Percentiles rank a stretch among this genome's conserved stretches.
These are phyloP conservation scores for Euura lappo DNA, from an alignment of 1,140 invertebrate species.

Conservation along the genomic window DNA sequence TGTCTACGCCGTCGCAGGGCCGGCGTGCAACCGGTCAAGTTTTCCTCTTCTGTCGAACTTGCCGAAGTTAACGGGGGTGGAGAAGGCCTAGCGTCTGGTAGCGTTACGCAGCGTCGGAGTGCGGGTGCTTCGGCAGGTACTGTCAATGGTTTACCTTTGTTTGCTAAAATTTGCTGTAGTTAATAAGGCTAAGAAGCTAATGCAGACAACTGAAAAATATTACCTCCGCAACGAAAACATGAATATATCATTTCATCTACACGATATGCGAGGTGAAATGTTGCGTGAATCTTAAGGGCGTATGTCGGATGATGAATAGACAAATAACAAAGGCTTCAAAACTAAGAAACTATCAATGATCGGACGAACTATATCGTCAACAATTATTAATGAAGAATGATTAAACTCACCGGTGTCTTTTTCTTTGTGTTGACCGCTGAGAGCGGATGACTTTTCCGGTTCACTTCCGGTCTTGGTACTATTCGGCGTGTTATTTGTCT, in stretches of 20 bases:
- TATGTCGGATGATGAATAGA: background rate
- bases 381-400: background rate
- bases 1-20: slow-evolving; percentile 72
- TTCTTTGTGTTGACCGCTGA: slow-evolving; percentile 43
- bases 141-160: slow-evolving; percentile 45
- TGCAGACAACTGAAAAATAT: slow-evolving; percentile 12
- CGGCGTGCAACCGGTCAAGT: slow-evolving; percentile 64
- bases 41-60: slow-evolving; percentile 56
- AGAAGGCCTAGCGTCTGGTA: slow-evolving; percentile 52
- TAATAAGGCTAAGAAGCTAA: slow-evolving; percentile 40
- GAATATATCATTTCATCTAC: slow-evolving; percentile 13
- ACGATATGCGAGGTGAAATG: background rate
- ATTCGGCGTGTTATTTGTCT: slow-evolving; percentile 46
- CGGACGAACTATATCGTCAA: slow-evolving; percentile 12
- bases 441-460: slow-evolving; percentile 37
- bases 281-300: slow-evolving; percentile 8
- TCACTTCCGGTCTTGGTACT: slow-evolving; percentile 46
- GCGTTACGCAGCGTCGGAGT: slow-evolving; percentile 52
- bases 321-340: background rate
- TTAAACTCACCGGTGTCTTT: slow-evolving; percentile 49
- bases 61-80: slow-evolving; percentile 48
- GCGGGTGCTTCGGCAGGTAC: slow-evolving; percentile 40
- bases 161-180: slow-evolving; percentile 48
- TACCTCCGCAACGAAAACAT: slow-evolving; percentile 10
- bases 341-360: slow-evolving; percentile 1